Evolutionary conservation across 2,797 vertebrate species (phyloP).

Genomic region (Acipenser ruthenus): DNA sequence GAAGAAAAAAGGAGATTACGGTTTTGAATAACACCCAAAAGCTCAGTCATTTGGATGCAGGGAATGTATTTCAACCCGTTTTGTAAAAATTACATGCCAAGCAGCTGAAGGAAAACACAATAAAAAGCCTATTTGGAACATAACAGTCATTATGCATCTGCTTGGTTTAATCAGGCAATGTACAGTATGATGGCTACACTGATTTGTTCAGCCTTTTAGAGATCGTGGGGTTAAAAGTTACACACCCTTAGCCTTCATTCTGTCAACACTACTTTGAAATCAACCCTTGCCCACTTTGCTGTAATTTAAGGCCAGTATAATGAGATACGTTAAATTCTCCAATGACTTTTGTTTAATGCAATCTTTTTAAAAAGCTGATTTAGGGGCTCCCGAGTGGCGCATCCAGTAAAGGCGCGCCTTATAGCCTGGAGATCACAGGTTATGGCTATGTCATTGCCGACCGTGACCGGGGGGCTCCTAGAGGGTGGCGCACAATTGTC

Average conservation of each 20-base stretch:
- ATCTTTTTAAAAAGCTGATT: constrained; percentile 14
- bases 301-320: constrained; percentile 1
- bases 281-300: neutral
- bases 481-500: no score
- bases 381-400: no score
- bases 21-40: neutral
- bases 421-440: no score
- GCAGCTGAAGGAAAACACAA: no score
- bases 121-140: no score
- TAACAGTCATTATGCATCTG: no score
- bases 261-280: neutral
- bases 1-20: neutral
- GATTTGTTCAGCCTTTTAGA: neutral
- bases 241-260: neutral
- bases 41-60: neutral
- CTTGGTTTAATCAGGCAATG: no score
- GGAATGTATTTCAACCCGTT: neutral
- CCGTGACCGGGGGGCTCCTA: no score
- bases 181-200: neutral
- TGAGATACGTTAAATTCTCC: neutral
- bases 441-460: no score
- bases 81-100: neutral
- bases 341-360: neutral
- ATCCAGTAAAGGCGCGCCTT: no score
- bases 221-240: neutral